Conservation (phyloP, 2,888 invertebrate species). For the Ctena decussata region DNA sequence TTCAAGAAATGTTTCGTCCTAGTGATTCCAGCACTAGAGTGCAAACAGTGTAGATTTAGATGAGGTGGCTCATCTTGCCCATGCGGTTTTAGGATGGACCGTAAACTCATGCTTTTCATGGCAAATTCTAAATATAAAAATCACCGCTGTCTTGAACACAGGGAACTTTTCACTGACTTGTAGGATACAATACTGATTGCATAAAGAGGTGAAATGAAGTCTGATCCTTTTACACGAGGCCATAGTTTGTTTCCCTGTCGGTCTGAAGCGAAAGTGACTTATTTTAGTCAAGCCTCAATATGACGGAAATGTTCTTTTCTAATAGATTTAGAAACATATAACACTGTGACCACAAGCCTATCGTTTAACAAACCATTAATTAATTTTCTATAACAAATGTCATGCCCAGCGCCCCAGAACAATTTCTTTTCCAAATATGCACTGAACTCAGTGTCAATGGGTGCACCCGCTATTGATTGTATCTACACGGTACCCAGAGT, state of each 20-base stretch:
- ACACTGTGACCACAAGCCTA: constrained; percentile 33
- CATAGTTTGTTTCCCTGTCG: background rate
- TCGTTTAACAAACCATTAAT: constrained; percentile 64
- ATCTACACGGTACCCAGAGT: constrained; percentile 32
- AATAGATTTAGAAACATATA: background rate
- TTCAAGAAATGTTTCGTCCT: no score
- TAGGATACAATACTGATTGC: no score
- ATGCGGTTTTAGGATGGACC: no score
- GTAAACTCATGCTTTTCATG: no score
- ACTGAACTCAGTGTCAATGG: constrained; percentile 56
- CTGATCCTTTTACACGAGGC: no score
- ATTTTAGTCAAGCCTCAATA: background rate
- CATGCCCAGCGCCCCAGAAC: constrained; percentile 48
- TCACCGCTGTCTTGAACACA: no score
- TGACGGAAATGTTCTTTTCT: background rate
- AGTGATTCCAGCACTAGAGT: no score
- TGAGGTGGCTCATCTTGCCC: no score
- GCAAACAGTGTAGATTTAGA: no score
- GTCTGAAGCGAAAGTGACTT: background rate
- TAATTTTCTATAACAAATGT: constrained; percentile 51
- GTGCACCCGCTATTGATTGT: constrained; percentile 50
- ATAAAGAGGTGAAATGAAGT: no score
- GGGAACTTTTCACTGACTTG: no score
- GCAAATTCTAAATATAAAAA: no score
- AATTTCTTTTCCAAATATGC: constrained; percentile 60